phyloP scores from a whole-genome alignment of 2,888 invertebrate species.

The Eremobia ochroleuca region DNA sequence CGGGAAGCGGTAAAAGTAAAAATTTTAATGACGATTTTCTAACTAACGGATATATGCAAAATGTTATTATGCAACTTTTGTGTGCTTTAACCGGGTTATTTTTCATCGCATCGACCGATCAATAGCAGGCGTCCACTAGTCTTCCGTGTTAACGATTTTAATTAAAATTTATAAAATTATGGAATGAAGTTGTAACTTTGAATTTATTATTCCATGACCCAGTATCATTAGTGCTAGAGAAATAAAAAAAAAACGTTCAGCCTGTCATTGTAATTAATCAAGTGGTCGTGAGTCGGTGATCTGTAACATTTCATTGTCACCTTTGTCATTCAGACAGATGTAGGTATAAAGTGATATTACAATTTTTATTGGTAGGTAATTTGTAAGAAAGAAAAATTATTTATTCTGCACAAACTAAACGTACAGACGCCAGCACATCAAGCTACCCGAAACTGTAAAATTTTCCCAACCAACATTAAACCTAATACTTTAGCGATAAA shows the following conservation, averaged over 20 bases:
- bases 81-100: conserved; percentile 56
- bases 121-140: conserved; percentile 15
- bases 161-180: conserved; percentile 13
- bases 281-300: conserved; percentile 32
- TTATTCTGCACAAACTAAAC: background rate
- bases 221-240: conserved; percentile 12
- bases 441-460: too few species aligned
- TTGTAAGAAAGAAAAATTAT: background rate
- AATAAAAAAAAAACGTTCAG: conserved; percentile 20
- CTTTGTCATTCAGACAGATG: conserved; percentile 16
- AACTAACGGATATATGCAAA: conserved; percentile 31
- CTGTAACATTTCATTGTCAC: conserved; percentile 27
- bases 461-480: too few species aligned
- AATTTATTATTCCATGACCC: background rate
- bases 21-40: conserved; percentile 29
- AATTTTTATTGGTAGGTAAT: background rate
- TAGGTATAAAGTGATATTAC: background rate
- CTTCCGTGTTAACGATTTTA: conserved; percentile 54
- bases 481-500: too few species aligned
- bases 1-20: conserved; percentile 62
- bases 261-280: conserved; percentile 36
- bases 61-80: conserved; percentile 44
- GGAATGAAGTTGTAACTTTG: conserved; percentile 2
- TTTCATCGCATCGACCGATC: conserved; percentile 39
- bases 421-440: too few species aligned